Percentiles rank a stretch among this genome's conserved stretches.
These are phyloP conservation scores for Loris lydekkerianus DNA, from an alignment of 2,797 vertebrate species.

Conservation along the genomic window DNA sequence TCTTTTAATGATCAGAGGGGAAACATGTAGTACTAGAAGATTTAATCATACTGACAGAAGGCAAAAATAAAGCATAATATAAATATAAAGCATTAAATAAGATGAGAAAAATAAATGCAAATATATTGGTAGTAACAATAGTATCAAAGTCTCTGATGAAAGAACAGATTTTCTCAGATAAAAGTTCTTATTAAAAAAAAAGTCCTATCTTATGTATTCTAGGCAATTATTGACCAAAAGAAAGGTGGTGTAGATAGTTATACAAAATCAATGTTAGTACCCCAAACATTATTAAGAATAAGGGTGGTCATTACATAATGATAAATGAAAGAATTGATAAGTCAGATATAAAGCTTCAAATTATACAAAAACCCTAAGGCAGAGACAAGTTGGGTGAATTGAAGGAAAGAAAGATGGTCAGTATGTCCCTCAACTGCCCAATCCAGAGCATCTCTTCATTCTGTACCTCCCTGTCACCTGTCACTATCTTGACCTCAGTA, in stretches of 20 bases:
- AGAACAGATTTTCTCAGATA: constrained; percentile 24
- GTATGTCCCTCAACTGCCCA: background rate
- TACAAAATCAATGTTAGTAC: background rate
- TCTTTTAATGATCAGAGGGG: background rate
- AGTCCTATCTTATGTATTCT: background rate
- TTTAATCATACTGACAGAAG: background rate
- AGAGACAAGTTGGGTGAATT: background rate
- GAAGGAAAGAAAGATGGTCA: background rate
- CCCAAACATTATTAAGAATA: background rate
- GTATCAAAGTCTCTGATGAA: background rate
- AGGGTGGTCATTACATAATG: background rate
- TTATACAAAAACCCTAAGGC: background rate
- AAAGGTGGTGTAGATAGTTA: background rate
- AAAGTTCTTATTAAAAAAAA: background rate
- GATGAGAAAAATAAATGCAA: background rate
- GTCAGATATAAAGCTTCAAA: background rate
- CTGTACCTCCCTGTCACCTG: background rate
- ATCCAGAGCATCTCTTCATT: background rate
- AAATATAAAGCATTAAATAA: constrained; percentile 32
- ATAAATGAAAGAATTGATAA: background rate
- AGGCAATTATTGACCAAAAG: background rate
- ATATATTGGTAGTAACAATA: background rate
- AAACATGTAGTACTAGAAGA: background rate
- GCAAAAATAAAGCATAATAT: background rate
- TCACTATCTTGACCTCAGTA: background rate